Conservation (phyloP, 2,888 invertebrate genomes). For the Epistrophe grossulariae region DNA sequence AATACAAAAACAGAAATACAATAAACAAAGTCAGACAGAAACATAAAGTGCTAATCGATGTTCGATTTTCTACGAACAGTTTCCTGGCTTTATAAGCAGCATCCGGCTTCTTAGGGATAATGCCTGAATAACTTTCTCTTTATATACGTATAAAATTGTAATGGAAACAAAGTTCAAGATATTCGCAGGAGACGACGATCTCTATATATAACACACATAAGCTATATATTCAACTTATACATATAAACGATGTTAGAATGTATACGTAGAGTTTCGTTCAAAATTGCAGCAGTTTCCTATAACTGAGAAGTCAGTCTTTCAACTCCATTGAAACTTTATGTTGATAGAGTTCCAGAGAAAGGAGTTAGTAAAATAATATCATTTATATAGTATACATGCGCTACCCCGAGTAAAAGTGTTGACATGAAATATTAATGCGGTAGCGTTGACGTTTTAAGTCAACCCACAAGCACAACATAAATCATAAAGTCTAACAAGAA, state of each 20-base stretch:
- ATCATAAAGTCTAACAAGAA: constrained; percentile 64
- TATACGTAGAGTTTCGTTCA: constrained; percentile 2
- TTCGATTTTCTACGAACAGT: constrained; percentile 55
- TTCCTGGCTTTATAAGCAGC: constrained; percentile 52
- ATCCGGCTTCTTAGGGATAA: constrained; percentile 19
- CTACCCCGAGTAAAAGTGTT: constrained; percentile 50
- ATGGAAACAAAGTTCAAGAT: constrained; percentile 40
- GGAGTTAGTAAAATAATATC: not conserved
- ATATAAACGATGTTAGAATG: not conserved
- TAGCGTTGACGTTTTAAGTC: constrained; percentile 64
- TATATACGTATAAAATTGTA: constrained; percentile 34
- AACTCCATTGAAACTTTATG: constrained; percentile 61
- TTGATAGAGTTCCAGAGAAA: constrained; percentile 30
- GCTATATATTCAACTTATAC: not conserved
- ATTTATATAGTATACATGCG: not conserved
- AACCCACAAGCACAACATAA: constrained; percentile 60
- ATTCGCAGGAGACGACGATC: not conserved
- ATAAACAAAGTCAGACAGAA: constrained; percentile 66
- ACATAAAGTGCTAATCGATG: constrained; percentile 76
- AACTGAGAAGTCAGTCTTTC: constrained; percentile 29
- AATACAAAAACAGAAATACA: constrained; percentile 60
- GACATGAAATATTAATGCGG: constrained; percentile 75
- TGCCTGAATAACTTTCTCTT: constrained; percentile 38
- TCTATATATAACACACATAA: constrained; percentile 10
- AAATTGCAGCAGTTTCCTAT: constrained; percentile 31